Evolutionary conservation across 2,888 invertebrate species (phyloP).

Genomic region (Bembecia ichneumoniformis): DNA sequence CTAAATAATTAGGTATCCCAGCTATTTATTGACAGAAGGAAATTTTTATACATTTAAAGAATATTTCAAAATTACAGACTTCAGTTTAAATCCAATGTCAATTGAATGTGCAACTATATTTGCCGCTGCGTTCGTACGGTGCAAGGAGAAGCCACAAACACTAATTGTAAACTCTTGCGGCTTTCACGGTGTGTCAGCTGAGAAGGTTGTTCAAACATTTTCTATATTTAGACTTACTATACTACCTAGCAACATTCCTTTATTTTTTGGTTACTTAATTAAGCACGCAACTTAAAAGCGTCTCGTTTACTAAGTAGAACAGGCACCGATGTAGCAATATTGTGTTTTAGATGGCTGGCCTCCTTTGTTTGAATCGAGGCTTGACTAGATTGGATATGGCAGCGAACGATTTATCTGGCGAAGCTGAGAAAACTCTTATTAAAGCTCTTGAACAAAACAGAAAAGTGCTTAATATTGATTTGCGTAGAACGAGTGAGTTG

Average conservation of each 20-base stretch:
- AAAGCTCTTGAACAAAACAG: conserved; percentile 46
- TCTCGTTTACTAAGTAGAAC: not conserved
- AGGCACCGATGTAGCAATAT: not conserved
- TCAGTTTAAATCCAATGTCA: conserved; percentile 75
- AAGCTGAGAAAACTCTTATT: conserved; percentile 61
- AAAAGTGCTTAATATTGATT: conserved; percentile 45
- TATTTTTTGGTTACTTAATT: not conserved
- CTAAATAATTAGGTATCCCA: too few relatives aligned
- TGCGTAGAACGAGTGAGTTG: conserved; percentile 53
- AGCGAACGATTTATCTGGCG: conserved; percentile 73
- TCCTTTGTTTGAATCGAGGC: conserved; percentile 67
- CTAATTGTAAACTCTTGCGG: conserved; percentile 71
- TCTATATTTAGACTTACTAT: not conserved
- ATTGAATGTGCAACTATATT: conserved; percentile 73
- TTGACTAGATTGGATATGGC: conserved; percentile 70
- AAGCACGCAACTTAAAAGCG: too few relatives aligned
- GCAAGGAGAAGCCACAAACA: conserved; percentile 66
- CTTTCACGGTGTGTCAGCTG: conserved; percentile 64
- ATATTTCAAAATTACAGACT: too few relatives aligned
- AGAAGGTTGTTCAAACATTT: conserved; percentile 34
- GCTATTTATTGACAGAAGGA: too few relatives aligned
- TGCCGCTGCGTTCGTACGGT: conserved; percentile 70
- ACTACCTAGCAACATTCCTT: too few relatives aligned
- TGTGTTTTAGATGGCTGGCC: conserved; percentile 53
- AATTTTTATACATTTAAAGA: too few relatives aligned